Evolutionary conservation across 2,797 vertebrate species (phyloP), one percentile per base, ranked within the genome.

Genomic region (Trachurus trachurus): DNA sequence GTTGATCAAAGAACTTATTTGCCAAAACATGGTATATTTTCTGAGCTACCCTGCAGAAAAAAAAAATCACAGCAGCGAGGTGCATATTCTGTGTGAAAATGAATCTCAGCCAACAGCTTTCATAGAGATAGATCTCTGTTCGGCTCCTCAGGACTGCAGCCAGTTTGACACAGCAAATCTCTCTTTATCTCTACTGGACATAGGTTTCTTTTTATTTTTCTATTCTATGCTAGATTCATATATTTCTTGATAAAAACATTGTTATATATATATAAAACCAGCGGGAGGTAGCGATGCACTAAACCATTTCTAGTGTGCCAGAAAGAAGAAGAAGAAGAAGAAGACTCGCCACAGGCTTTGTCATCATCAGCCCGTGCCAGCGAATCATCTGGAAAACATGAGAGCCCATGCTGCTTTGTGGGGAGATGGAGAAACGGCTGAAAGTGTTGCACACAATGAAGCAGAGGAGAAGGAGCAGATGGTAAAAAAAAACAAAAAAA

Each of bases 1-100:
- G 72, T 84, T 82, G 75, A 91, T 92, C 81, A 87, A 87, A 91
- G 78, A 77, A 73, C 34, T 68, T 72, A 70, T 86, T 87, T 82
- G 59, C 63, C 78, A 47, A 84, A 87, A 85, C 75, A 64, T 11
- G 72, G 42, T 73, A 47, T 61, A 78, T 76, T 80, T 47, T 67
- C 73, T 15, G 29, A 13, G n/a, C 54, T 53, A 9, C 49, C 73
- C 75, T 68, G 71, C 73, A 78, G 80, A 26, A 26, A 26, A 26
- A 26, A 26, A 34, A 78, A 77, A 80, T 81, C 58, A 16, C 71
- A 74, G 65, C 66, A 11, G 12, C 22, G 54, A 81, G 80, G 69
- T 77, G 49, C 22, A 54, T 22, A 2, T 74, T 45, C 47, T 50
- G 54, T 60, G 31, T 67, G 65, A 64, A 70, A 68, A 74, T 76